These are phyloP conservation scores for Salticus scenicus DNA, from an alignment of 2,888 invertebrate genomes.

Conservation along the genomic window DNA sequence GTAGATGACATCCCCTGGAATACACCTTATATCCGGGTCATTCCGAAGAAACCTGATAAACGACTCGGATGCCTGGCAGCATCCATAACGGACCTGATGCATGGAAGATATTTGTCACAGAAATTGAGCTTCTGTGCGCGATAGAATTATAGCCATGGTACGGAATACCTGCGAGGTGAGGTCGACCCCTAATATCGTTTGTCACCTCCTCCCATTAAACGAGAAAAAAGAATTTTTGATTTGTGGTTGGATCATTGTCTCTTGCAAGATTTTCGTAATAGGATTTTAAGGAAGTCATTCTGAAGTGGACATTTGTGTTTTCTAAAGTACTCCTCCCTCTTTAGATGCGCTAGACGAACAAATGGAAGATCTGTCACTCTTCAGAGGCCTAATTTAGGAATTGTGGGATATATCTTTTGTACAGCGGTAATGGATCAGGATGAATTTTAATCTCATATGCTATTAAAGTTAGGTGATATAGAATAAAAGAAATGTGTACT, in stretches of 20 bases:
- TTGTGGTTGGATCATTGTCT: neutral
- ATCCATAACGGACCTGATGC: conserved; percentile 44
- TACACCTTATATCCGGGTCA: conserved; percentile 46
- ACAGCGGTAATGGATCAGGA: neutral
- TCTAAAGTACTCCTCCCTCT: neutral
- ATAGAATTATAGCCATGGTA: neutral
- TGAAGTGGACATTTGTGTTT: neutral
- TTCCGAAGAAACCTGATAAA: conserved; percentile 12
- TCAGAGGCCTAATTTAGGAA: neutral
- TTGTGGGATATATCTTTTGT: neutral
- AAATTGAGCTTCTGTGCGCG: conserved; percentile 47
- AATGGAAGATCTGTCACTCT: neutral
- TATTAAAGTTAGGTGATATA: neutral
- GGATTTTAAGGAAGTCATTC: conserved; percentile 1
- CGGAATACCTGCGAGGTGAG: neutral
- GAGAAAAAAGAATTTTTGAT: neutral
- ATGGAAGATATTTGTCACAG: conserved; percentile 50
- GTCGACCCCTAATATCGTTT: conserved; percentile 26
- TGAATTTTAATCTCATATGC: neutral
- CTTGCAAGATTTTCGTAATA: conserved; percentile 3
- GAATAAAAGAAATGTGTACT: too few species aligned
- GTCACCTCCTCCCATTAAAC: conserved; percentile 16
- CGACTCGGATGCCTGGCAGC: too few species aligned
- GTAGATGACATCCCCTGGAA: conserved; percentile 14
- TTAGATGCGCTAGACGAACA: neutral